These are phyloP conservation scores for Tiliacea citrago DNA, from an alignment of 2,888 invertebrate species.

Conservation along the genomic window DNA sequence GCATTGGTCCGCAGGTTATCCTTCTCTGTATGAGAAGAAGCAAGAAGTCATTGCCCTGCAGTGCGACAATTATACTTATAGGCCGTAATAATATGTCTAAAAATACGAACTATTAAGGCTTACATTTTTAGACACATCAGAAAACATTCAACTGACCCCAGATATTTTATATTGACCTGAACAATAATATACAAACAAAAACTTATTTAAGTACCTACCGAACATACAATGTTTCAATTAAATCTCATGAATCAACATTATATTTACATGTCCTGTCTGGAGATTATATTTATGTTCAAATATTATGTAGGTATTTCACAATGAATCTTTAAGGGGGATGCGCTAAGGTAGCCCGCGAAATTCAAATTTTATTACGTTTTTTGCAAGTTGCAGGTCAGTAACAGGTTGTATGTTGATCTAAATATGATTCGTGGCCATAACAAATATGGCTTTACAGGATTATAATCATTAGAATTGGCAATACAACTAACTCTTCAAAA, in stretches of 20 bases:
- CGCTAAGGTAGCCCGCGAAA: too few species aligned
- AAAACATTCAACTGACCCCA: constrained; percentile 30
- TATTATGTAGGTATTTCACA: not conserved
- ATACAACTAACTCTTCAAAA: too few species aligned
- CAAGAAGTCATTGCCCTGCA: constrained; percentile 1
- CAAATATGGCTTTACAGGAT: too few species aligned
- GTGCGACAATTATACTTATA: not conserved
- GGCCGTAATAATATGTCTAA: not conserved
- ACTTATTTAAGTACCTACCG: not conserved
- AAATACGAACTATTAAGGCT: constrained; percentile 1
- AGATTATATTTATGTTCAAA: too few species aligned
- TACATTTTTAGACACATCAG: not conserved
- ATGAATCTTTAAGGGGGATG: too few species aligned
- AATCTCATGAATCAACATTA: constrained; percentile 19
- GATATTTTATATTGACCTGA: constrained; percentile 33
- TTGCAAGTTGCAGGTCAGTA: too few species aligned
- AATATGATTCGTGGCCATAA: too few species aligned
- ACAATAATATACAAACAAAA: constrained; percentile 17
- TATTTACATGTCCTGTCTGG: constrained; percentile 24
- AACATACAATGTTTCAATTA: constrained; percentile 40
- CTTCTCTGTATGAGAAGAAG: not conserved
- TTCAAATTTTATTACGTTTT: too few species aligned
- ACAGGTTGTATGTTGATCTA: too few species aligned
- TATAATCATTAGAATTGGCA: too few species aligned
- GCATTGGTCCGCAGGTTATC: not conserved